These are phyloP conservation scores for Morbakka virulenta DNA, from an alignment of 30 jellyfish, hydroid and myxozoan genomes.

Conservation along the genomic window DNA sequence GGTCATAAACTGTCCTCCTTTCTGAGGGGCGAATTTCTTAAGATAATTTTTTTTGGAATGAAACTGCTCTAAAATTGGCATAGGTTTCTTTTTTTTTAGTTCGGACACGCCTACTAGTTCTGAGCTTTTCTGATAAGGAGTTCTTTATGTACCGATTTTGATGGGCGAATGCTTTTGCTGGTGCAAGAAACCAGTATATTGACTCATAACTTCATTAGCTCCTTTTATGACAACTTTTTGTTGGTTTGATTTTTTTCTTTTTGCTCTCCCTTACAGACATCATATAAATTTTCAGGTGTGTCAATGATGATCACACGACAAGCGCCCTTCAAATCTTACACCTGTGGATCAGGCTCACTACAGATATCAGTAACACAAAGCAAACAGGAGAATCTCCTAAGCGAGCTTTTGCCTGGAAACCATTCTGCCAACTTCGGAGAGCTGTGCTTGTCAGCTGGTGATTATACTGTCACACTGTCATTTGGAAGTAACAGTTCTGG, in stretches of 20 bases:
- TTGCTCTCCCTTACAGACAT: constrained; percentile 32
- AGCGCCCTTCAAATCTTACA: constrained; percentile 38
- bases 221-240: background rate
- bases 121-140: too few relatives aligned
- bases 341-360: constrained; percentile 61
- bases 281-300: constrained; percentile 17
- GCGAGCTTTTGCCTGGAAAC: constrained; percentile 23
- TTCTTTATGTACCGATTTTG: too few relatives aligned
- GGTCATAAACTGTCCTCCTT: too few relatives aligned
- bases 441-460: constrained; percentile 70
- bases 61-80: too few relatives aligned
- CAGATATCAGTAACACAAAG: constrained; percentile 17
- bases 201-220: background rate
- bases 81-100: too few relatives aligned
- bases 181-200: too few relatives aligned
- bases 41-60: too few relatives aligned
- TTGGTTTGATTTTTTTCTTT: too few relatives aligned
- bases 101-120: too few relatives aligned
- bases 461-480: constrained; percentile 46
- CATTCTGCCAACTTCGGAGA: constrained; percentile 76
- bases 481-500: constrained; percentile 75
- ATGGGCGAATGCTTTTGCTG: too few relatives aligned
- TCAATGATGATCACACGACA: constrained; percentile 20
- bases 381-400: constrained; percentile 10
- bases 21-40: too few relatives aligned